Conservation (phyloP, 2,888 invertebrate genomes). For the Alitta virens region DNA sequence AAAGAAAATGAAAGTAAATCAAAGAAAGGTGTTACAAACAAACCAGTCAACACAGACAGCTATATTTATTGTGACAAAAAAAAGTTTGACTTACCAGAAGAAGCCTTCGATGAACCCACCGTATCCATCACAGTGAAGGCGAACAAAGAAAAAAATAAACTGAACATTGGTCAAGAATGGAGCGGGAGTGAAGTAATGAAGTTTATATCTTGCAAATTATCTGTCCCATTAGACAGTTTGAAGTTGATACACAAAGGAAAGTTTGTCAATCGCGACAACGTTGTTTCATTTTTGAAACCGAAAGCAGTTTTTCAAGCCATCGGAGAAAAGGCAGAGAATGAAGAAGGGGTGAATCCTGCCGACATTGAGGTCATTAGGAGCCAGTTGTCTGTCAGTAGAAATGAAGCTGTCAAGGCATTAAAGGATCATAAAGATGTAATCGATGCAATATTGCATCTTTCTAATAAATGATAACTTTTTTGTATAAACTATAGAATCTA, state of each 20-base stretch:
- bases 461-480: not conserved
- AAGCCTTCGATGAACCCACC: slow-evolving; percentile 23
- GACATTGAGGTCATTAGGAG: slow-evolving; percentile 41
- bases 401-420: slow-evolving; percentile 37
- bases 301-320: slow-evolving; percentile 41
- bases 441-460: slow-evolving; percentile 39
- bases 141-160: slow-evolving; percentile 36
- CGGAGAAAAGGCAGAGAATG: slow-evolving; percentile 38
- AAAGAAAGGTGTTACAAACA: no score
- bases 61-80: slow-evolving; percentile 18
- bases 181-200: slow-evolving; percentile 34
- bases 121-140: slow-evolving; percentile 35
- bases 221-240: slow-evolving; percentile 39
- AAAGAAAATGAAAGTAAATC: not conserved
- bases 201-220: slow-evolving; percentile 30
- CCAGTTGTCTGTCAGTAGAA: slow-evolving; percentile 39
- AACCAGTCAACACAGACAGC: no score
- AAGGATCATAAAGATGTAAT: slow-evolving; percentile 32
- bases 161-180: slow-evolving; percentile 36
- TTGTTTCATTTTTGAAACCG: slow-evolving; percentile 28
- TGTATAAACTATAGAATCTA: no score
- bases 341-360: slow-evolving; percentile 34
- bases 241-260: slow-evolving; percentile 46
- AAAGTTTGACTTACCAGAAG: slow-evolving; percentile 32
- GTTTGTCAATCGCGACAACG: slow-evolving; percentile 29